Percentiles rank a stretch among this genome's conserved stretches.
phyloP scores from a whole-genome alignment of 2,888 invertebrate species.

The Liopterus haemorrhoidalis region DNA sequence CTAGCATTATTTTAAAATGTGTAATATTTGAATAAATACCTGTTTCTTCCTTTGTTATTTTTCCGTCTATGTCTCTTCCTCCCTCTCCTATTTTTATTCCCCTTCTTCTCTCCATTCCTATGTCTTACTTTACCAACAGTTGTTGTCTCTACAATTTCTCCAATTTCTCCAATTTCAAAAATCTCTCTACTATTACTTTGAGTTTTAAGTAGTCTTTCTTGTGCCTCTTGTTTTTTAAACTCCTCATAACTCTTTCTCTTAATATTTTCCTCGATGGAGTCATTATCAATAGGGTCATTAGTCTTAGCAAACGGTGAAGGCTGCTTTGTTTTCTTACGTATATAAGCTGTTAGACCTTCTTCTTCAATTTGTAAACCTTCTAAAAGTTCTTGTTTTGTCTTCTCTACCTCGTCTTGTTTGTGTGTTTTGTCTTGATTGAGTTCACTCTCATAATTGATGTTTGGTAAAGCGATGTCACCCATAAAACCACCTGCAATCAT shows the following conservation, averaged over 20 bases:
- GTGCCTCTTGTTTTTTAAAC: slow-evolving; percentile 31
- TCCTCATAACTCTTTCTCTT: slow-evolving; percentile 17
- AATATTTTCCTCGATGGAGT: slow-evolving; percentile 14
- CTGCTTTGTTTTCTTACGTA: slow-evolving; percentile 65
- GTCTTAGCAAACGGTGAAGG: slow-evolving; percentile 41
- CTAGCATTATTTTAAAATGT: too few species aligned
- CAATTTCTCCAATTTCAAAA: slow-evolving; percentile 39
- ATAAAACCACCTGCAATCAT: slow-evolving; percentile 66
- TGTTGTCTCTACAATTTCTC: slow-evolving; percentile 12
- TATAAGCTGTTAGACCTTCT: slow-evolving; percentile 70
- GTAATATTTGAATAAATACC: slow-evolving; percentile 4
- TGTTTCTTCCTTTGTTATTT: slow-evolving; percentile 22
- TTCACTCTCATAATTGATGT: slow-evolving; percentile 47
- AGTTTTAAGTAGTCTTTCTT: slow-evolving; percentile 51
- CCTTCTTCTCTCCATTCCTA: slow-evolving; percentile 13
- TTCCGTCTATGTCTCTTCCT: slow-evolving; percentile 30
- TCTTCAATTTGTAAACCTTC: slow-evolving; percentile 81
- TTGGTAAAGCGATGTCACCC: slow-evolving; percentile 79
- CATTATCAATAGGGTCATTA: slow-evolving; percentile 40
- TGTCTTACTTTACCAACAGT: slow-evolving; percentile 9
- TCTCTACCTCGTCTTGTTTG: slow-evolving; percentile 71
- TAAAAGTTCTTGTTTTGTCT: slow-evolving; percentile 73
- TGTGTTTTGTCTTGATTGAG: slow-evolving; percentile 10
- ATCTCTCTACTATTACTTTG: slow-evolving; percentile 54
- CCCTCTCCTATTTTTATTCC: slow-evolving; percentile 25